phyloP scores from a whole-genome alignment of 2,888 invertebrate genomes.

The Macaria liturata region DNA sequence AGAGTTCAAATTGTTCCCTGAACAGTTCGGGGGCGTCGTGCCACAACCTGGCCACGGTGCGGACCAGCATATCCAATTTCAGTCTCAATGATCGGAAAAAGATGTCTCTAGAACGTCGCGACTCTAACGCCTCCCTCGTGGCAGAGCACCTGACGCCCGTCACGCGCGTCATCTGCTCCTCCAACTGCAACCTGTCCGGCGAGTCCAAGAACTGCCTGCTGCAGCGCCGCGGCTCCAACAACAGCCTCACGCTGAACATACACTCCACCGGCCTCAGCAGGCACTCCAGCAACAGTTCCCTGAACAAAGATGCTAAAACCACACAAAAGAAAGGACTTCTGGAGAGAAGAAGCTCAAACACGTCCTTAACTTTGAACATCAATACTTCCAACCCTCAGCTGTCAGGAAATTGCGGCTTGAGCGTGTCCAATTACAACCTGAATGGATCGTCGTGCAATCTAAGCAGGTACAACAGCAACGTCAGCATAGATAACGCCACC shows the following conservation, averaged over 20 bases:
- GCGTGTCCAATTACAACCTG: conserved; percentile 78
- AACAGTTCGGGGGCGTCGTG: conserved; percentile 72
- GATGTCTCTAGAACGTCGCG: conserved; percentile 90
- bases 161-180: conserved; percentile 75
- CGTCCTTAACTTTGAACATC: conserved; percentile 92
- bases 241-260: conserved; percentile 92
- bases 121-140: conserved; percentile 93
- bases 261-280: conserved; percentile 77
- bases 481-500: conserved; percentile 69
- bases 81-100: conserved; percentile 81
- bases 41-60: conserved; percentile 69
- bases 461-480: conserved; percentile 75
- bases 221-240: conserved; percentile 93
- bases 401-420: conserved; percentile 72
- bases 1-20: conserved; percentile 80
- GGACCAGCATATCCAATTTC: conserved; percentile 75
- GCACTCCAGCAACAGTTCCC: conserved; percentile 83
- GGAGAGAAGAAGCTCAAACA: conserved; percentile 94
- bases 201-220: conserved; percentile 86
- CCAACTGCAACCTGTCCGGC: conserved; percentile 68
- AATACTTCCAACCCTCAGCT: conserved; percentile 74
- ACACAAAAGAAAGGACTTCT: conserved; percentile 87
- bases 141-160: conserved; percentile 74
- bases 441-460: conserved; percentile 79
- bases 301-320: conserved; percentile 71